Base-by-base conservation (phyloP, 2,113 vertebrate species). In the Microcebus ravelobensis region DNA sequence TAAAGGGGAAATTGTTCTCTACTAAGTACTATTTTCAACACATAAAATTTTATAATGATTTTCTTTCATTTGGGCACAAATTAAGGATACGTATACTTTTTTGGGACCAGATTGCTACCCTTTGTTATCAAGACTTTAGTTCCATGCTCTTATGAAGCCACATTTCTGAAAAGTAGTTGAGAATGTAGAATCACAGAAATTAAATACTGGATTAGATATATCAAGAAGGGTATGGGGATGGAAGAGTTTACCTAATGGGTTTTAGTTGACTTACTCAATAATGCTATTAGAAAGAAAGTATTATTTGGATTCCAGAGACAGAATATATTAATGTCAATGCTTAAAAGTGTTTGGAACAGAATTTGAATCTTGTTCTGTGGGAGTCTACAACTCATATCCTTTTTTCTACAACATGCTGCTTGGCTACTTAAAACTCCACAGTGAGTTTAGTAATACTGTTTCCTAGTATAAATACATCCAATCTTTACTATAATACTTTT, bases 1-100 rank as follows among this genome's bases (percentile, higher is more conserved):
- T 98, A 96, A 96, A 97, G 67, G 18, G 61, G 39, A 96, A 95
- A 96, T 73, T 93, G 90, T 96, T 96, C 94, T 96, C 92, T 95
- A 68, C 55, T 88, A 89, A 97, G 76, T 96, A 83, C 87, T 88
- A 50, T 96, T 95, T 96, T 92, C 94, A 83, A 82, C 50, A 94
- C 39, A 94, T 87, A 96, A 95, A 95, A 96, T 95, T 93, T 65
- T 91, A 29, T 93, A 96, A 89, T 90, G 63, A 67, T 95, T 94
- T 92, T 94, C 83, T 97, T 95, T 94, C 88, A 97, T 92, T 95
- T 94, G 59, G 67, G 67, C 76, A 86, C 70, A 93, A 87, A 87
- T 95, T 95, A 92, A 92, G 52, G 10, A 85, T 63, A 95, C 71
- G 52, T 55, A 91, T 83, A 93, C 34, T 95, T 89, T 92, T 57